Conservation (phyloP, 2,797 vertebrate genomes). For the Melopsittacus undulatus region DNA sequence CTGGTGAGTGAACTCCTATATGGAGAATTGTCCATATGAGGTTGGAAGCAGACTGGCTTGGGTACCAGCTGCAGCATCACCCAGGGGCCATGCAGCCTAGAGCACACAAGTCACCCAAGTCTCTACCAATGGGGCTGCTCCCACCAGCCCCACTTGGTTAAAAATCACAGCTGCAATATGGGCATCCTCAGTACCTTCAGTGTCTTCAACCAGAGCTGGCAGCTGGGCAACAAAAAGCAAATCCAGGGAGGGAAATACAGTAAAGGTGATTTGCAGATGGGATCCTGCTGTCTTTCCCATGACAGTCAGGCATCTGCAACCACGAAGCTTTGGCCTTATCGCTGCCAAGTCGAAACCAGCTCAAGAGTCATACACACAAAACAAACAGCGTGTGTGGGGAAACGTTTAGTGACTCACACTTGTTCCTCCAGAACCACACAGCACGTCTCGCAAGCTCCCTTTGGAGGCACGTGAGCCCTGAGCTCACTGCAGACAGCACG, state of each 20-base stretch:
- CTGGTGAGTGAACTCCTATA: not conserved
- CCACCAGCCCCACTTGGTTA: not conserved
- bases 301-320: not conserved
- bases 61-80: not conserved
- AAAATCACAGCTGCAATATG: not conserved
- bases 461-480: not conserved
- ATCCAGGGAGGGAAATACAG: not conserved
- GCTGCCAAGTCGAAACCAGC: not conserved
- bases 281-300: not conserved
- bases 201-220: not conserved
- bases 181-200: not conserved
- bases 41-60: fast-evolving
- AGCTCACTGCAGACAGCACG: not conserved
- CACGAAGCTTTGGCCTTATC: not conserved
- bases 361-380: not conserved
- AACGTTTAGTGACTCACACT: not conserved
- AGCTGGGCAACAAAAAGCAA: not conserved
- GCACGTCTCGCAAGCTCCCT: not conserved
- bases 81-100: not conserved
- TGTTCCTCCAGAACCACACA: not conserved
- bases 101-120: not conserved
- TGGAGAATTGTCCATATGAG: fast-evolving
- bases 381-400: not conserved
- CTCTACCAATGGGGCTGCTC: not conserved
- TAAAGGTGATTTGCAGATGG: not conserved